A percentile compares a stretch with the other conserved stretches of the same genome.
Evolutionary conservation across 37 sponge, comb jelly and placozoan species (phyloP).

Genomic region (Halichondria panicea): DNA sequence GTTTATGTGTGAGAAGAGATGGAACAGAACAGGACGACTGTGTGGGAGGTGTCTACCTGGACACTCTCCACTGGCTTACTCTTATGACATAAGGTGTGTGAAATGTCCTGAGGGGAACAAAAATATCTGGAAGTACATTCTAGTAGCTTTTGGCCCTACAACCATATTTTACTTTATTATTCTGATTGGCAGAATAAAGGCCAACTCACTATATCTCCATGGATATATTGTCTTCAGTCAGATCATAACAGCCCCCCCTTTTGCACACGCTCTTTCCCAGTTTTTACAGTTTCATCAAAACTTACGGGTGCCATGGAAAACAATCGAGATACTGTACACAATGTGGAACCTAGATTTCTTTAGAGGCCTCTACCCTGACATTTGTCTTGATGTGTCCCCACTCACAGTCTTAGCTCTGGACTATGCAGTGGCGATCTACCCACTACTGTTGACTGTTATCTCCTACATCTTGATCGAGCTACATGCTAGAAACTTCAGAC

Average conservation of each 20-base stretch:
- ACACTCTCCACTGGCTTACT: conserved; percentile 31
- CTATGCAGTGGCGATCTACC: conserved; percentile 25
- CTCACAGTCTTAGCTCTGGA: conserved; percentile 14
- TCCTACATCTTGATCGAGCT: conserved; percentile 18
- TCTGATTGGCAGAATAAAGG: conserved; percentile 53
- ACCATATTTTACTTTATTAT: conserved; percentile 50
- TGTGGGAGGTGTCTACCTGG: conserved; percentile 57
- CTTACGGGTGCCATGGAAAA: no score
- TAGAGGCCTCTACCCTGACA: not conserved
- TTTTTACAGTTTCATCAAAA: no score
- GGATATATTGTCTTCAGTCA: conserved; percentile 61
- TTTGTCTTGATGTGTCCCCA: conserved; percentile 3
- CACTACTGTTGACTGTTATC: conserved; percentile 2
- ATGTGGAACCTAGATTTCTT: conserved; percentile 47
- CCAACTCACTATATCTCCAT: conserved; percentile 39
- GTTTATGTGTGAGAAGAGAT: no score
- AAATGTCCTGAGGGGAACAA: not conserved
- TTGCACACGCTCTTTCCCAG: not conserved
- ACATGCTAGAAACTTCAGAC: not conserved
- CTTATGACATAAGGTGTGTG: conserved; percentile 10
- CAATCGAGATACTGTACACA: no score
- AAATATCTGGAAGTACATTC: conserved; percentile 10
- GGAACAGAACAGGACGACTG: conserved; percentile 40
- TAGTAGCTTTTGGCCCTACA: conserved; percentile 40
- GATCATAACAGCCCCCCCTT: not conserved